Evolutionary conservation across 2,888 invertebrate genomes (phyloP).

Genomic region (Machimus rusticus): DNA sequence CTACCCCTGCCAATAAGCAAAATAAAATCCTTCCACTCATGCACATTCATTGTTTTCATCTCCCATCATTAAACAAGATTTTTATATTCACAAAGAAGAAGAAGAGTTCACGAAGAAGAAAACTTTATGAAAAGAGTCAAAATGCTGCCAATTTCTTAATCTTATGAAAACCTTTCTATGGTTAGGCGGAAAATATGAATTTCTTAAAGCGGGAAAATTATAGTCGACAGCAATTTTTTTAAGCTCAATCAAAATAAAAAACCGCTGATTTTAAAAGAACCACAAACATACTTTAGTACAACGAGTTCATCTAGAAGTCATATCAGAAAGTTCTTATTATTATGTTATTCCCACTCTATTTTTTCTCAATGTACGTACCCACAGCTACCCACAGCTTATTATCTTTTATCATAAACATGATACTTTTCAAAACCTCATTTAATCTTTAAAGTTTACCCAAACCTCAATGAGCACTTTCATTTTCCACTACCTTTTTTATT

Average conservation of each 20-base stretch:
- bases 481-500: neutral
- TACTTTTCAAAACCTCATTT: neutral
- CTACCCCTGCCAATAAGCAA: neutral
- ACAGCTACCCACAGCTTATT: neutral
- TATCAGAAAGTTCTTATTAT: neutral
- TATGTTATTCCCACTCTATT: neutral
- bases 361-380: neutral
- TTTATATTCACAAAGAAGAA: too few species aligned
- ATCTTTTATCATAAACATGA: neutral
- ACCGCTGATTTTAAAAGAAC: too few species aligned
- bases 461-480: neutral
- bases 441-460: neutral
- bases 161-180: neutral
- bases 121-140: neutral
- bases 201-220: too few species aligned
- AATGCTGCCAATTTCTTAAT: neutral
- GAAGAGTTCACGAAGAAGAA: too few species aligned
- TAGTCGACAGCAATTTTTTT: too few species aligned
- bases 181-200: neutral
- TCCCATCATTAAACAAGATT: too few species aligned
- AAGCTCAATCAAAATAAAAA: too few species aligned
- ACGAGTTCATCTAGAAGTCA: too few species aligned
- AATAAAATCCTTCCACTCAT: neutral
- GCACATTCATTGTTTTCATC: neutral
- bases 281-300: too few species aligned